Evolutionary conservation across 2,888 invertebrate genomes (phyloP).

Genomic region (Reticulitermes lucifugus): DNA sequence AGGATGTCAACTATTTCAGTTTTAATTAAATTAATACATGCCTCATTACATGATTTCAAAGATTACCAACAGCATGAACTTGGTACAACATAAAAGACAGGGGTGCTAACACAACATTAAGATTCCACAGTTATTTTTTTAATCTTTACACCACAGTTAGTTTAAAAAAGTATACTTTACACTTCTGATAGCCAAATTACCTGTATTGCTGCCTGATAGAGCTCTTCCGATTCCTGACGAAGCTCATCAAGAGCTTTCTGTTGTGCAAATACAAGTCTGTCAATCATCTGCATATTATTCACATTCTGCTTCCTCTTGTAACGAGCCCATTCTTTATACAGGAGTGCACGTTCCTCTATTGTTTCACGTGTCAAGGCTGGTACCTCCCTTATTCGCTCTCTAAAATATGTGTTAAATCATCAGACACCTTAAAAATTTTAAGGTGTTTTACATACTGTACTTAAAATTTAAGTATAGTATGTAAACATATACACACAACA

Average conservation of each 20-base stretch:
- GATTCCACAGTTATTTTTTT: not conserved
- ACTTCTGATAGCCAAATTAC: constrained; percentile 61
- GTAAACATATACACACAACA: too few relatives aligned
- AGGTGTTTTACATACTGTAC: too few relatives aligned
- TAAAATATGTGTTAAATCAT: constrained; percentile 57
- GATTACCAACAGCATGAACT: too few relatives aligned
- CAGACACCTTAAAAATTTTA: too few relatives aligned
- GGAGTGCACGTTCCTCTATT: constrained; percentile 71
- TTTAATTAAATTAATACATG: too few relatives aligned
- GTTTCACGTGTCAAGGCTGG: constrained; percentile 68
- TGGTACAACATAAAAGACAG: too few relatives aligned
- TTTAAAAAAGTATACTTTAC: not conserved
- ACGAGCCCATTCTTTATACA: constrained; percentile 81
- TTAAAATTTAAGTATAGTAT: too few relatives aligned
- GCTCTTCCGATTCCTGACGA: constrained; percentile 82
- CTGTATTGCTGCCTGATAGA: constrained; percentile 89
- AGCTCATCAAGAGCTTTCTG: constrained; percentile 84
- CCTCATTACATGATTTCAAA: too few relatives aligned
- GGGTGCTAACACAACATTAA: not conserved
- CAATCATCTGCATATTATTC: constrained; percentile 75
- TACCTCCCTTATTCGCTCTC: constrained; percentile 67
- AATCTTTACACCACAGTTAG: too few relatives aligned
- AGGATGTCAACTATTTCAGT: too few relatives aligned
- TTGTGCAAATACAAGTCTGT: constrained; percentile 77
- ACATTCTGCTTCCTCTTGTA: constrained; percentile 76